These are phyloP conservation scores for Anguilla marmorata DNA, from an alignment of 2,797 vertebrate genomes.

Conservation along the genomic window DNA sequence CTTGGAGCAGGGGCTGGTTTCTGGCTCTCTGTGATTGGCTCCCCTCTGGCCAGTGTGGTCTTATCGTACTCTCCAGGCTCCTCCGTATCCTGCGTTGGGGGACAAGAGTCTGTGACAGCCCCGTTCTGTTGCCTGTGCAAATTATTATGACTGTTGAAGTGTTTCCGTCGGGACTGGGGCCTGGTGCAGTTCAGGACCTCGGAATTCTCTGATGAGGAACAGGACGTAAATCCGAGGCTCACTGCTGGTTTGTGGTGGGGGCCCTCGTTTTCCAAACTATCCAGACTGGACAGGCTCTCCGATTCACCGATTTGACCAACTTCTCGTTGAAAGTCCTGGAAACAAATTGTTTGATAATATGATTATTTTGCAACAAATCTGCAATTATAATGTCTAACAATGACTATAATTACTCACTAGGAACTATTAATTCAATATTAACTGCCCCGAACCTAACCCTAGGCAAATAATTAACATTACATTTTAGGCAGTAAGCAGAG, in stretches of 20 bases:
- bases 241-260: conserved; percentile 58
- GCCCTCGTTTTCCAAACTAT: conserved; percentile 85
- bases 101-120: conserved; percentile 27
- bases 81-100: conserved; percentile 36
- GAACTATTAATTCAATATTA: background rate
- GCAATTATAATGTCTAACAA: too few relatives aligned
- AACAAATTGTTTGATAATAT: conserved; percentile 46
- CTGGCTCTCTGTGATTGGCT: conserved; percentile 39
- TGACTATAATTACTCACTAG: too few relatives aligned
- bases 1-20: conserved; percentile 27
- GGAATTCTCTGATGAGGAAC: conserved; percentile 53
- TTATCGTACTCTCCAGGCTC: conserved; percentile 38
- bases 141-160: conserved; percentile 54
- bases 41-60: conserved; percentile 49
- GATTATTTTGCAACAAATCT: background rate
- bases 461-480: background rate
- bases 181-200: conserved; percentile 51
- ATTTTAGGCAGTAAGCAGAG: too few relatives aligned
- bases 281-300: conserved; percentile 82
- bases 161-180: conserved; percentile 49
- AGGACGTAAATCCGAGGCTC: conserved; percentile 52
- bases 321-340: conserved; percentile 77
- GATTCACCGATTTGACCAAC: conserved; percentile 70
- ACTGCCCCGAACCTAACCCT: background rate
- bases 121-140: conserved; percentile 38